Conservation (phyloP, 2,888 invertebrate species). For the Leptarthrus brevirostris region DNA sequence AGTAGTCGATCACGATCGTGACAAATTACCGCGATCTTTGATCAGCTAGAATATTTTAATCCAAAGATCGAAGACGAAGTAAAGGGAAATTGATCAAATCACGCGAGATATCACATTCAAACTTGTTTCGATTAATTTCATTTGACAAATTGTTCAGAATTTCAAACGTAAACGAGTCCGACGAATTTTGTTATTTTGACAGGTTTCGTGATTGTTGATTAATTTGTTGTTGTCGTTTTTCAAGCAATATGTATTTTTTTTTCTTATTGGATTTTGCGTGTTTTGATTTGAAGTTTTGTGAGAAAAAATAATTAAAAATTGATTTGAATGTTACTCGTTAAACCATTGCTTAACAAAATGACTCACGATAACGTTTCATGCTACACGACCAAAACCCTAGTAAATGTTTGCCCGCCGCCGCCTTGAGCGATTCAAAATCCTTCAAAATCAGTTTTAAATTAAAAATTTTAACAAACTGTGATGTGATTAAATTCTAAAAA, state of each 20-base stretch:
- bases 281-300: not conserved
- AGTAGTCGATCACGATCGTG: constrained; percentile 16
- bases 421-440: constrained; percentile 14
- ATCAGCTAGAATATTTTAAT: constrained; percentile 19
- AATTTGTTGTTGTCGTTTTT: constrained; percentile 18
- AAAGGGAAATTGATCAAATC: constrained; percentile 28
- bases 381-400: not conserved
- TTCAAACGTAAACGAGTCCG: not conserved
- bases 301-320: not conserved
- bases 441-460: constrained; percentile 33
- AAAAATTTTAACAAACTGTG: constrained; percentile 40
- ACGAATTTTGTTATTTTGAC: not conserved
- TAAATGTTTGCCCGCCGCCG: not conserved
- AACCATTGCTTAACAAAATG: no score
- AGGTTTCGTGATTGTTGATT: constrained; percentile 16
- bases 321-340: not conserved
- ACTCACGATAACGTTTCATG: not conserved
- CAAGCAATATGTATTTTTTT: no score
- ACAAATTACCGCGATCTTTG: constrained; percentile 33
- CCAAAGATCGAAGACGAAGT: constrained; percentile 18
- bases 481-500: constrained; percentile 47
- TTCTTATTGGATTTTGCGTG: constrained; percentile 7
- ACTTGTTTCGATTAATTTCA: constrained; percentile 34
- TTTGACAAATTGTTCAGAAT: constrained; percentile 26
- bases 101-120: constrained; percentile 27